A percentile compares a stretch with the other conserved stretches of the same genome.
These are phyloP conservation scores for Scaptomyza polygonia DNA, from an alignment of 2,888 invertebrate genomes.

Conservation along the genomic window DNA sequence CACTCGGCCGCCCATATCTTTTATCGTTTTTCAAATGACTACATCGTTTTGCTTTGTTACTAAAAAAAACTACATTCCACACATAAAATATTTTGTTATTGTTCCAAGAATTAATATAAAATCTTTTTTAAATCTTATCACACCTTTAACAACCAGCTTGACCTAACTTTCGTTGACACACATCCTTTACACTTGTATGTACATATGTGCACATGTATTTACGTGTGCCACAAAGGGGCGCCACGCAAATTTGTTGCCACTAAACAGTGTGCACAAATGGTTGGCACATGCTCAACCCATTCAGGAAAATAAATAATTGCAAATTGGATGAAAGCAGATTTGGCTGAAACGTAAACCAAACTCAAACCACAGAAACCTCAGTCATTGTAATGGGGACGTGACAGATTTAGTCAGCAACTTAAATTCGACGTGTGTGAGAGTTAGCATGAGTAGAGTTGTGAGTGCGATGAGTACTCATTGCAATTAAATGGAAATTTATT, in stretches of 20 bases:
- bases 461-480: constrained; percentile 37
- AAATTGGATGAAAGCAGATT: constrained; percentile 27
- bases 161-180: no score
- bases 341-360: not conserved
- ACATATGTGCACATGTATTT: not conserved
- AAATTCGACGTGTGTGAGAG: constrained; percentile 22
- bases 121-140: no score
- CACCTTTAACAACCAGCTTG: no score
- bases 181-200: no score
- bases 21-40: no score
- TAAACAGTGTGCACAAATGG: constrained; percentile 33
- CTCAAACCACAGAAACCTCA: constrained; percentile 23
- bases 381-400: constrained; percentile 63
- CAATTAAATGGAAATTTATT: constrained; percentile 55
- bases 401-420: constrained; percentile 59
- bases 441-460: constrained; percentile 7
- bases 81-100: no score
- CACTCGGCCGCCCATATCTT: no score
- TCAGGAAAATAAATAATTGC: constrained; percentile 44
- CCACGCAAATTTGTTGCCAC: constrained; percentile 18
- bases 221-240: constrained; percentile 17
- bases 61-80: no score
- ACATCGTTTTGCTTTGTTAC: no score
- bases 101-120: no score
- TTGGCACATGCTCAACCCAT: constrained; percentile 42